Evolutionary conservation across 2,113 vertebrate species (phyloP).

Genomic region (Siniperca knerii): DNA sequence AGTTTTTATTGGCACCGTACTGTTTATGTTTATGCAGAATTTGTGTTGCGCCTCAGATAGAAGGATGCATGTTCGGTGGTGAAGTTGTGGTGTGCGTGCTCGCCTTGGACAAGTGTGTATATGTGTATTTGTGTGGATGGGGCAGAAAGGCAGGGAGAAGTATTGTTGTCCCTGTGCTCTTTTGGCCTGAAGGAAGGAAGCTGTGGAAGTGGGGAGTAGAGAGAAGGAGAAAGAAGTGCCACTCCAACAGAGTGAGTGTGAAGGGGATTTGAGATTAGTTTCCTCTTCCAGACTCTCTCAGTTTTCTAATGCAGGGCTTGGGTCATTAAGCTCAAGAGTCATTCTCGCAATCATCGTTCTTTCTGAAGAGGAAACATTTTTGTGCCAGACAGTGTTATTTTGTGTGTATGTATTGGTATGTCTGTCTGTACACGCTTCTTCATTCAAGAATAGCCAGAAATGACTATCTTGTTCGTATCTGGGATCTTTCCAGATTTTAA

Average conservation of each 20-base stretch:
- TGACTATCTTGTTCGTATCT: not conserved
- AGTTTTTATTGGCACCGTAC: slow-evolving; percentile 66
- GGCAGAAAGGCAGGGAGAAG: slow-evolving; percentile 38
- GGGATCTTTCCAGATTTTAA: slow-evolving; percentile 12
- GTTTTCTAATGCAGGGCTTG: slow-evolving; percentile 22
- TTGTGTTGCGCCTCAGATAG: slow-evolving; percentile 49
- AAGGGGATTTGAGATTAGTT: slow-evolving; percentile 63
- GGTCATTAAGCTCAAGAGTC: slow-evolving; percentile 66
- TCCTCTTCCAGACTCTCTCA: slow-evolving; percentile 59
- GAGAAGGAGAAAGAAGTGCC: slow-evolving; percentile 61
- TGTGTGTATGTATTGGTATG: slow-evolving; percentile 2
- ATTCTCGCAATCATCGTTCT: slow-evolving; percentile 57
- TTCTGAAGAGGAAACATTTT: slow-evolving; percentile 44
- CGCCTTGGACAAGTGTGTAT: not conserved
- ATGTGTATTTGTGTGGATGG: slow-evolving; percentile 19
- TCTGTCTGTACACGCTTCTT: not conserved
- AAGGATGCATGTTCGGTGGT: slow-evolving; percentile 23
- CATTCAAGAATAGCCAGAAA: slow-evolving; percentile 23
- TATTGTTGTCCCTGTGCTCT: slow-evolving; percentile 66
- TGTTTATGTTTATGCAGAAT: slow-evolving; percentile 66
- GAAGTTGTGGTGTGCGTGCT: slow-evolving; percentile 21
- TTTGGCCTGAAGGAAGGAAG: slow-evolving; percentile 75
- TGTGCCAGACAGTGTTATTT: slow-evolving; percentile 29
- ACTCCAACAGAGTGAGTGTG: slow-evolving; percentile 41
- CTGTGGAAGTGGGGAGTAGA: slow-evolving; percentile 62